Percentiles rank a stretch among this genome's conserved stretches.
Conservation (phyloP, 2,113 vertebrate species). For the Anolis carolinensis region DNA sequence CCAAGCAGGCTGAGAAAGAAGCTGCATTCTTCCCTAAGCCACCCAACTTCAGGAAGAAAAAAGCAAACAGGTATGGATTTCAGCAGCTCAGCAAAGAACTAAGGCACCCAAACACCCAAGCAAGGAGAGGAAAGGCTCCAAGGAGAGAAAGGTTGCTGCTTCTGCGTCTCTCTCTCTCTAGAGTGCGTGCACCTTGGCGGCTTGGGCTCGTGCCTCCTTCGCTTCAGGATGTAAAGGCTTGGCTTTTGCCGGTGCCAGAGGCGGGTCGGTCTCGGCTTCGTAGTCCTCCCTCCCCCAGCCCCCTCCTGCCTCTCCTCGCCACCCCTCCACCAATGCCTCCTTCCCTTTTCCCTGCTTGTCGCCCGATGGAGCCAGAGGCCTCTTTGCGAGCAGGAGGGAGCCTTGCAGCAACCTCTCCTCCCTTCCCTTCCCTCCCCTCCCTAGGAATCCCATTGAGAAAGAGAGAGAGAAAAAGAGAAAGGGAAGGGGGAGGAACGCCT, state of each 20-base stretch:
- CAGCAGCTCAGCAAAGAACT: neutral
- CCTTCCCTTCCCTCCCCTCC: neutral
- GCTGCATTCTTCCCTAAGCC: neutral
- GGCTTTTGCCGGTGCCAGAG: neutral
- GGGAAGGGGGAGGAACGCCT: too few species aligned
- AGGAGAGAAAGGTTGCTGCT: neutral
- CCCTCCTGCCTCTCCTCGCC: neutral
- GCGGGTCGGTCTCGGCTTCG: neutral
- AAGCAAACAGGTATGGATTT: too few species aligned
- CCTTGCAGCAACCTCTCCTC: neutral
- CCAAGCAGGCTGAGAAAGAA: neutral
- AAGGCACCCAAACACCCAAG: neutral
- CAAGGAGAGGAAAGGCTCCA: neutral
- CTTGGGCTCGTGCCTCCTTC: too few species aligned
- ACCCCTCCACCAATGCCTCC: too few species aligned
- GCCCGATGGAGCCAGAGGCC: too few species aligned
- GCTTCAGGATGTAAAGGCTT: too few species aligned
- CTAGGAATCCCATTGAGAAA: neutral
- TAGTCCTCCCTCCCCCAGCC: constrained; percentile 17
- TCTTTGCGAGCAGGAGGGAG: neutral
- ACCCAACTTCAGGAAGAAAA: neutral
- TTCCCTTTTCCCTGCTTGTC: neutral
- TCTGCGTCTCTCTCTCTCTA: too few species aligned
- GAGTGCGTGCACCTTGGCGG: too few species aligned
- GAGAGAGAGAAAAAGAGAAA: too few species aligned